phyloP scores from a whole-genome alignment of 2,797 vertebrate species.

The Sebastes oblongus region DNA sequence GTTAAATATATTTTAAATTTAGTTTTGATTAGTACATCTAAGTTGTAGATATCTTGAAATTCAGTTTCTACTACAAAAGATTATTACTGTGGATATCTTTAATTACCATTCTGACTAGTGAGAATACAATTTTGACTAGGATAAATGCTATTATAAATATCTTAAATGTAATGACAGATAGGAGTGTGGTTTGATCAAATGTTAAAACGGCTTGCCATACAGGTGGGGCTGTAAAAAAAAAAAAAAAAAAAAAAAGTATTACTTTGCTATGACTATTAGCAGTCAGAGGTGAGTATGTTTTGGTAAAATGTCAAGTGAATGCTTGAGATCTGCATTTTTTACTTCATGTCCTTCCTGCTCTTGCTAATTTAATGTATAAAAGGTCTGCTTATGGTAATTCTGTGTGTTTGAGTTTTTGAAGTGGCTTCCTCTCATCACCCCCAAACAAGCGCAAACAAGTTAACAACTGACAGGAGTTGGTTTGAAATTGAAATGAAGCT shows the following conservation, averaged over 20 bases:
- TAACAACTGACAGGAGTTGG: not conserved
- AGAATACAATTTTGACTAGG: too few relatives aligned
- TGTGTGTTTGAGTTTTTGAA: not conserved
- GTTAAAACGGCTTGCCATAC: too few relatives aligned
- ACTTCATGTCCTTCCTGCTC: not conserved
- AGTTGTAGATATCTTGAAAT: too few relatives aligned
- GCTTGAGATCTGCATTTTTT: not conserved
- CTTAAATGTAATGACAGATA: too few relatives aligned
- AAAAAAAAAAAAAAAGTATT: not conserved
- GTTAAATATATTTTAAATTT: too few relatives aligned
- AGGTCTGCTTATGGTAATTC: not conserved
- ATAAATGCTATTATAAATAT: too few relatives aligned
- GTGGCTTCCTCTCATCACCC: not conserved
- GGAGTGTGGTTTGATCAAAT: too few relatives aligned
- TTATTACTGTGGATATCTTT: too few relatives aligned
- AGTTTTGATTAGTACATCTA: too few relatives aligned
- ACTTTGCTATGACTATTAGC: not conserved
- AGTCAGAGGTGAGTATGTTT: not conserved
- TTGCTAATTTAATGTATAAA: not conserved
- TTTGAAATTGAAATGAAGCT: not conserved
- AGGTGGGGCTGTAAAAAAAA: not conserved
- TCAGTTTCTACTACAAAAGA: too few relatives aligned
- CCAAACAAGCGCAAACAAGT: not conserved
- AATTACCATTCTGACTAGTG: too few relatives aligned
- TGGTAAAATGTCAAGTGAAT: not conserved